phyloP scores from a whole-genome alignment of 2,113 vertebrate species.

The Eulemur rufifrons region DNA sequence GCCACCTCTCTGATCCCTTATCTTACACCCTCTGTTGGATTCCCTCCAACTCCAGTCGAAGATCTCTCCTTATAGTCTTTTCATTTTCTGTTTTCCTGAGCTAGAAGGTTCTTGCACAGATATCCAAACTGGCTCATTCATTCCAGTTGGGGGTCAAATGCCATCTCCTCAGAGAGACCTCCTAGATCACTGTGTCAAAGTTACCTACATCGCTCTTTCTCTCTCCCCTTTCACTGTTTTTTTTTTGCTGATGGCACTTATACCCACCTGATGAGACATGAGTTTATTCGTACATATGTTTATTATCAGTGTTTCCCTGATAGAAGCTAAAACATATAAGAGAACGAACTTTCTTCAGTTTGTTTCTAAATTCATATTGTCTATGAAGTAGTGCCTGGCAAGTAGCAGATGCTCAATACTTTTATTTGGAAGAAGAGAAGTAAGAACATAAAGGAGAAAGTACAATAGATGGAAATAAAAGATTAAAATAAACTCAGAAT shows the following conservation, averaged over 20 bases:
- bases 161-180: background rate
- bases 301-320: background rate
- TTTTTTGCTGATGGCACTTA: background rate
- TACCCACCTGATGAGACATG: background rate
- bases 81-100: background rate
- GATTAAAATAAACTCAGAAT: background rate
- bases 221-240: background rate
- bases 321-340: background rate
- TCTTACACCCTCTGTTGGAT: too few species aligned
- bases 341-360: background rate
- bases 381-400: background rate
- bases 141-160: background rate
- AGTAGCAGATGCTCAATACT: background rate
- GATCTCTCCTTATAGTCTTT: background rate
- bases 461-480: background rate
- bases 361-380: background rate
- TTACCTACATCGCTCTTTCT: too few species aligned
- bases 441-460: background rate
- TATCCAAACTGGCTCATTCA: background rate
- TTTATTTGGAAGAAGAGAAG: background rate
- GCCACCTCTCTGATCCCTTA: background rate
- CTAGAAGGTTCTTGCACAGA: background rate
- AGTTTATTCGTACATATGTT: background rate
- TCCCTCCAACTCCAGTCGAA: background rate
- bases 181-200: background rate